phyloP scores from a whole-genome alignment of 2,797 vertebrate species.

The Gallinago nigripennis region DNA sequence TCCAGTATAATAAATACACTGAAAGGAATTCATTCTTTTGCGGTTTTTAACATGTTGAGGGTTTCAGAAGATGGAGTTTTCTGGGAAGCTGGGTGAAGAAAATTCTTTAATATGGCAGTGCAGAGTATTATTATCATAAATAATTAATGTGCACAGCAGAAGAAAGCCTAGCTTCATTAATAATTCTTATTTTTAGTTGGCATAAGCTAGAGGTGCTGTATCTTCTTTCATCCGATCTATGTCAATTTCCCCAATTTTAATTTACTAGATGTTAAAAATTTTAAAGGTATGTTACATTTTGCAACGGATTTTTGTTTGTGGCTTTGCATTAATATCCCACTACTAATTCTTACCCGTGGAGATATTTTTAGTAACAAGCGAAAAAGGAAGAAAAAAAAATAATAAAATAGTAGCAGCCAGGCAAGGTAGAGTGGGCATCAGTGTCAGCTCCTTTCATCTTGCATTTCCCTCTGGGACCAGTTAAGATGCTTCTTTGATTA shows the following conservation, averaged over 20 bases:
- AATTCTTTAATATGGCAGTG: constrained; percentile 85
- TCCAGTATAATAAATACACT: constrained; percentile 83
- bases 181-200: constrained; percentile 87
- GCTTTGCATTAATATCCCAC: constrained; percentile 60
- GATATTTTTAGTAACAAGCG: constrained; percentile 73
- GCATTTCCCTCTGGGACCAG: constrained; percentile 74
- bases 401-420: constrained; percentile 5
- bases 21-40: constrained; percentile 81
- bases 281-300: constrained; percentile 65
- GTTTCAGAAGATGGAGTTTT: constrained; percentile 81
- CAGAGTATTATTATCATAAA: constrained; percentile 86
- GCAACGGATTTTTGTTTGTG: constrained; percentile 53
- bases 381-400: not conserved
- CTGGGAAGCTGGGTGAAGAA: constrained; percentile 80
- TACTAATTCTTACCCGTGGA: constrained; percentile 61
- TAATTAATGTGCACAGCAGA: constrained; percentile 86
- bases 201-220: constrained; percentile 80
- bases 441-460: constrained; percentile 75
- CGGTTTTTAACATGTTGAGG: constrained; percentile 77
- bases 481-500: constrained; percentile 80
- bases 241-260: constrained; percentile 80
- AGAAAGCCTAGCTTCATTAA: constrained; percentile 85
- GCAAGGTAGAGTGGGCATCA: constrained; percentile 69
- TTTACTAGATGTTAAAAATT: constrained; percentile 78
- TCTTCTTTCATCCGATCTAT: constrained; percentile 80